Percentiles rank a stretch among this genome's conserved stretches.
Conservation (phyloP, 2,797 vertebrate species). For the Danio aesculapii region DNA sequence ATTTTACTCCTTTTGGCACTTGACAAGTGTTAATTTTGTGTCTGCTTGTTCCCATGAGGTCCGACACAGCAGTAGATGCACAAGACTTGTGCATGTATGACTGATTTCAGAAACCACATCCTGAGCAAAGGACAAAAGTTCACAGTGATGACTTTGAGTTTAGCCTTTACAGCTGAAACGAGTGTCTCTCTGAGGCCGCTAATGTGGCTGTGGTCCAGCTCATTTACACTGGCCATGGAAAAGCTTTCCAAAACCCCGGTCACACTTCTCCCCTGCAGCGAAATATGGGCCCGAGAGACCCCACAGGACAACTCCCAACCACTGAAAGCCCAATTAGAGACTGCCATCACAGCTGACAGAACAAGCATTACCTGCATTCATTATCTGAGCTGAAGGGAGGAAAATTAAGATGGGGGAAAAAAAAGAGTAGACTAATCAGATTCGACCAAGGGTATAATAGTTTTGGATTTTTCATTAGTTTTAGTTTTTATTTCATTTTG, state of each 20-base stretch:
- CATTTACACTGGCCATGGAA: constrained; percentile 42
- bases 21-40: too few relatives aligned
- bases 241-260: constrained; percentile 38
- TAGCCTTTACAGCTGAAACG: constrained; percentile 33
- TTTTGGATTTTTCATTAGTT: too few relatives aligned
- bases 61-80: too few relatives aligned
- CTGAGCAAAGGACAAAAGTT: constrained; percentile 43
- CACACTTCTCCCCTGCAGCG: constrained; percentile 48
- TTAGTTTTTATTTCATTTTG: too few relatives aligned
- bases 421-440: not conserved
- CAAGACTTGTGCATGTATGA: not conserved
- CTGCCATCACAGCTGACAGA: constrained; percentile 10
- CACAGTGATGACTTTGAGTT: constrained; percentile 58
- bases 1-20: too few relatives aligned
- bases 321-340: constrained; percentile 32
- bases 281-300: constrained; percentile 42
- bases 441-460: too few relatives aligned
- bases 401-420: not conserved
- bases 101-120: constrained; percentile 1
- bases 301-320: constrained; percentile 20
- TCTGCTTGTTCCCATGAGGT: not conserved
- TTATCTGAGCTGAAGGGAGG: not conserved
- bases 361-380: constrained; percentile 31
- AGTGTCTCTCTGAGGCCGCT: constrained; percentile 26
- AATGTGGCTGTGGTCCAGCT: constrained; percentile 56